Conservation (phyloP, 2,888 invertebrate genomes). For the Abrostola tripartita region DNA sequence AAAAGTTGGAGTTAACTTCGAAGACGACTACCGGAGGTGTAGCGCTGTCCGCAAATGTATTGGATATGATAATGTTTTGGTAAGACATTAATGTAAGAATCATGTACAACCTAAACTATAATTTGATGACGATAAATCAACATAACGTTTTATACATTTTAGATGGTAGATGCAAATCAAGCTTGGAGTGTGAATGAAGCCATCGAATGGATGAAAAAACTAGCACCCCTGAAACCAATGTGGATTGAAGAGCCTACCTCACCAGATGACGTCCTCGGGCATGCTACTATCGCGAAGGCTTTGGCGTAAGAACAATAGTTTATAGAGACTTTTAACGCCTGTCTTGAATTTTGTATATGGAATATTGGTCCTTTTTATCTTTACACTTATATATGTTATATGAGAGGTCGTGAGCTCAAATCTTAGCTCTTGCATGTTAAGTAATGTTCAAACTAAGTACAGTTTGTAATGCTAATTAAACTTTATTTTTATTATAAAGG, state of each 20-base stretch:
- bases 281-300: conserved; percentile 93
- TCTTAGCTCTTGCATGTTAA: no score
- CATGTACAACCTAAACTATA: background rate
- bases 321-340: background rate
- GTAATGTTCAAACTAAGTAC: no score
- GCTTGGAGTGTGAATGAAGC: conserved; percentile 96
- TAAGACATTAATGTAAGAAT: conserved; percentile 76
- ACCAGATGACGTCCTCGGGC: conserved; percentile 96
- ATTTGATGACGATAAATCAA: no score
- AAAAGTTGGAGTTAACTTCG: conserved; percentile 95
- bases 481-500: conserved; percentile 61
- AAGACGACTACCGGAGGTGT: conserved; percentile 93
- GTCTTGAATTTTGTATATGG: no score
- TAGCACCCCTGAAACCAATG: conserved; percentile 91
- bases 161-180: conserved; percentile 97
- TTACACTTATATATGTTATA: no score
- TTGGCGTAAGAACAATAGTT: conserved; percentile 73
- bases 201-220: conserved; percentile 94
- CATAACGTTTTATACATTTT: no score
- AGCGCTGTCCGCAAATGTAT: conserved; percentile 92
- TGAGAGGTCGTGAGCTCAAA: no score
- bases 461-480: background rate
- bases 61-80: conserved; percentile 92
- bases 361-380: no score
- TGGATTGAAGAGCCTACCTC: conserved; percentile 99